phyloP scores from a whole-genome alignment of 1,140 invertebrate species.

The Drosophila erecta region DNA sequence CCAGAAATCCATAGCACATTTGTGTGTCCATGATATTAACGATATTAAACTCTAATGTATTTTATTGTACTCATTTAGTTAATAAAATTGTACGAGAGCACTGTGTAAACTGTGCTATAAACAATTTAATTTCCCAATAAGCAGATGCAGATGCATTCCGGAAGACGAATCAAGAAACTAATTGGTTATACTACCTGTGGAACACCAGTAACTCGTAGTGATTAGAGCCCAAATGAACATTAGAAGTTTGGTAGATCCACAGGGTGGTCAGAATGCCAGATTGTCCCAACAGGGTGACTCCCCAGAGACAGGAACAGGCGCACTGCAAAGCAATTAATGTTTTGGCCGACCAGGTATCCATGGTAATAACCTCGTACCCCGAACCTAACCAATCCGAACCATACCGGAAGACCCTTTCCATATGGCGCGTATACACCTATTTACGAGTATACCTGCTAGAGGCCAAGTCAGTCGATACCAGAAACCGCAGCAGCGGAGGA shows the following conservation, averaged over 20 bases:
- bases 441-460: slow-evolving; percentile 18
- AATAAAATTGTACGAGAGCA: too few species aligned
- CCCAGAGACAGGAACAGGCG: slow-evolving; percentile 16
- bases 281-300: slow-evolving; percentile 17
- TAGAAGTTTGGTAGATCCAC: slow-evolving; percentile 24
- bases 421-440: not conserved
- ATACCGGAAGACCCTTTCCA: slow-evolving; percentile 46
- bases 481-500: slow-evolving; percentile 41
- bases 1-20: too few species aligned
- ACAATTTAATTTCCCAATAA: not conserved
- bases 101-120: too few species aligned
- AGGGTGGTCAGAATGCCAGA: slow-evolving; percentile 5
- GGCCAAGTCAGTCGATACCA: slow-evolving; percentile 34
- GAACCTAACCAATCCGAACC: slow-evolving; percentile 1
- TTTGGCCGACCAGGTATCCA: slow-evolving; percentile 29
- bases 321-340: slow-evolving; percentile 37
- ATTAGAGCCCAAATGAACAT: slow-evolving; percentile 7
- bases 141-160: too few species aligned
- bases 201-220: slow-evolving; percentile 16
- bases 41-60: too few species aligned
- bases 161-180: too few species aligned
- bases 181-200: not conserved
- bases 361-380: slow-evolving; percentile 26
- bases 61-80: too few species aligned
- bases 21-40: too few species aligned